These are phyloP conservation scores for Odontamblyopus rebecca DNA, from an alignment of 2,797 vertebrate species.

Conservation along the genomic window DNA sequence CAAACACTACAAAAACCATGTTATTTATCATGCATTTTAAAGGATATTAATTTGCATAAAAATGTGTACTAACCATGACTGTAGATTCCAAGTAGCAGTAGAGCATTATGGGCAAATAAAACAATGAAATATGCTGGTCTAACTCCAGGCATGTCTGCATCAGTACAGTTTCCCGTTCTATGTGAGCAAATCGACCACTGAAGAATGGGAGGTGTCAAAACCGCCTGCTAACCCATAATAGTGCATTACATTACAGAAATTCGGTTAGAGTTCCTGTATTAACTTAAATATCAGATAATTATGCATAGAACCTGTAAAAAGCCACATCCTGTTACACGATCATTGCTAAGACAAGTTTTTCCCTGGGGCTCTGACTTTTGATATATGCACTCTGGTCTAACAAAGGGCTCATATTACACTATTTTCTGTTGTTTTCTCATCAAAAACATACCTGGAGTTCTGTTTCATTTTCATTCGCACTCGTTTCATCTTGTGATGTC, in stretches of 20 bases:
- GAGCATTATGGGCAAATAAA: not conserved
- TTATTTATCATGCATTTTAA: not conserved
- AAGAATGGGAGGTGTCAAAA: conserved; percentile 11
- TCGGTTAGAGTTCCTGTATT: not conserved
- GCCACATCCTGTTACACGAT: no score
- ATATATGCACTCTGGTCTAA: no score
- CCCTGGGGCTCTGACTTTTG: no score
- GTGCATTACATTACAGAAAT: not conserved
- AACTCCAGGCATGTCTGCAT: conserved; percentile 36
- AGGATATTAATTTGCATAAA: not conserved
- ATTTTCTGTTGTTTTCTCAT: no score
- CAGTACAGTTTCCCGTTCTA: conserved; percentile 45
- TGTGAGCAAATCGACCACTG: not conserved
- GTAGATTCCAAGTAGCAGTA: conserved; percentile 3
- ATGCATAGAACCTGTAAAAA: no score
- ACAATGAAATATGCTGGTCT: not conserved
- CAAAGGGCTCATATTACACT: no score
- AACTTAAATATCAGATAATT: not conserved
- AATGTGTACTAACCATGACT: conserved; percentile 24
- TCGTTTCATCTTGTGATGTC: no score
- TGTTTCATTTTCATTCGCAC: no score
- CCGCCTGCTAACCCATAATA: not conserved
- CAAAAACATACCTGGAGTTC: no score
- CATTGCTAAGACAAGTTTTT: no score
- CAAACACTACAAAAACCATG: not conserved